Evolutionary conservation across 2,888 invertebrate genomes (phyloP).

Genomic region (Lithophane ornitopus): DNA sequence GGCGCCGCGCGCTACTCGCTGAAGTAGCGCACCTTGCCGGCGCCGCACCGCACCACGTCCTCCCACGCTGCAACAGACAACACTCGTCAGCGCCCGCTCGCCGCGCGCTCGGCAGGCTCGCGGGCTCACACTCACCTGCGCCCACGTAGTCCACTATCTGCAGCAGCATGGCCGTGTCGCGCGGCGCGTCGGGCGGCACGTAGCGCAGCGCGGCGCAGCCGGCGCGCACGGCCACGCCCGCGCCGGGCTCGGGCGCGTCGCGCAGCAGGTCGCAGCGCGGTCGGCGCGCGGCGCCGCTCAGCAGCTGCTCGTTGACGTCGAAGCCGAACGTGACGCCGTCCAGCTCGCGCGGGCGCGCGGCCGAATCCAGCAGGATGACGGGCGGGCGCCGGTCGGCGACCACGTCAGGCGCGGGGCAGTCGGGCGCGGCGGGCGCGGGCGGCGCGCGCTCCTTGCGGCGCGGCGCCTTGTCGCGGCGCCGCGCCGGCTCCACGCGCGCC

Average conservation of each 20-base stretch:
- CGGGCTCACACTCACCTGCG: conserved; percentile 70
- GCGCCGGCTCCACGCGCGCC: conserved; percentile 63
- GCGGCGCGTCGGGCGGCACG: conserved; percentile 76
- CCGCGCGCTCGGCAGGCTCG: not conserved
- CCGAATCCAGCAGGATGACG: conserved; percentile 93
- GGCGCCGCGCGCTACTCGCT: conserved; percentile 77
- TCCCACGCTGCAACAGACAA: conserved; percentile 92
- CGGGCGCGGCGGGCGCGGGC: conserved; percentile 71
- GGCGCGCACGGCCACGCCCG: conserved; percentile 56
- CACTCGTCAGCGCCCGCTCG: not conserved
- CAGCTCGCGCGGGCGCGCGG: conserved; percentile 87
- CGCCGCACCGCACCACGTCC: conserved; percentile 91
- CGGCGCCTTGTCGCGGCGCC: conserved; percentile 61
- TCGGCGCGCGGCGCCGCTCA: conserved; percentile 84
- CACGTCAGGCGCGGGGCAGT: conserved; percentile 84
- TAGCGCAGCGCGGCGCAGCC: conserved; percentile 75
- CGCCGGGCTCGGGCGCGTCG: conserved; percentile 66
- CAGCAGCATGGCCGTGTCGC: conserved; percentile 73
- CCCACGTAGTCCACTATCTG: conserved; percentile 85
- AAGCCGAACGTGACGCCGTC: conserved; percentile 95
- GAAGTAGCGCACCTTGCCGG: conserved; percentile 87
- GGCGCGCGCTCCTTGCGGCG: conserved; percentile 54
- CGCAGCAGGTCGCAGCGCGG: conserved; percentile 79
- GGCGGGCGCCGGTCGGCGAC: conserved; percentile 91
- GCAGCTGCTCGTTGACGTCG: conserved; percentile 94